Base-by-base conservation (phyloP, 1,140 invertebrate species). In the Platyura marginata region DNA sequence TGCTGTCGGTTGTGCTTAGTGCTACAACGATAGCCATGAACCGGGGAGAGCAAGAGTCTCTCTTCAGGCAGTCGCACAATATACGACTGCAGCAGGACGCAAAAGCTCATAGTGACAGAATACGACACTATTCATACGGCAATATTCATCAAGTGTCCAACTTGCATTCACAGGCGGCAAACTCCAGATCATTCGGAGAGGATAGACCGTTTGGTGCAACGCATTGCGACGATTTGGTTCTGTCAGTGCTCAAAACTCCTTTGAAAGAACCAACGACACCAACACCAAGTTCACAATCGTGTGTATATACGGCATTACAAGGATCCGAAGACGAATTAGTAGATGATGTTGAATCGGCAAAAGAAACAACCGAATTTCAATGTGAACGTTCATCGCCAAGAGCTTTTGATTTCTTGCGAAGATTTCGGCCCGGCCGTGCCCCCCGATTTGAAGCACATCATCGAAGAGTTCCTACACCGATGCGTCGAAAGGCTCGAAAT, bases 41-140 rank as follows among this genome's bases (percentile, higher is more conserved):
- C 57, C 67, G 71, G 19, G 70, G 66, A 36, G 71, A 74, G 53
- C 71, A 75, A 55, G 71, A 74, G 47, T 67, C 64, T 41, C 54
- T 75, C 34, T 74, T 70, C 48, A 57, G 71, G 40, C 70, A 71
- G 51, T 72, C 71, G 42, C 63, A 71, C 21, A 71, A 71, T 50
- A 56, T 73, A 50, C 51, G 42, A 35, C 50, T 39, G 41, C 40
- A 44, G 39, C 48, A 47, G 44, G 46, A 44, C 23, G 23, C 37
- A 21, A 44, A 45, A 42, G 36, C 37, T n/a, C 34, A 37, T 21
- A 21, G 37, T 38, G 15, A 11, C 10, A 36, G 15, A 21, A 22
- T 44, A 9, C 44, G 49, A 1, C 48, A 49, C 44, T 44, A 49
- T 35, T 53, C 53, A 18, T 47, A 54, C 46, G 52, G 51, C 16